A percentile compares a stretch with the other conserved stretches of the same genome.
These are phyloP conservation scores for Drosophila willistoni DNA, from an alignment of 1,140 invertebrate genomes.

Conservation along the genomic window DNA sequence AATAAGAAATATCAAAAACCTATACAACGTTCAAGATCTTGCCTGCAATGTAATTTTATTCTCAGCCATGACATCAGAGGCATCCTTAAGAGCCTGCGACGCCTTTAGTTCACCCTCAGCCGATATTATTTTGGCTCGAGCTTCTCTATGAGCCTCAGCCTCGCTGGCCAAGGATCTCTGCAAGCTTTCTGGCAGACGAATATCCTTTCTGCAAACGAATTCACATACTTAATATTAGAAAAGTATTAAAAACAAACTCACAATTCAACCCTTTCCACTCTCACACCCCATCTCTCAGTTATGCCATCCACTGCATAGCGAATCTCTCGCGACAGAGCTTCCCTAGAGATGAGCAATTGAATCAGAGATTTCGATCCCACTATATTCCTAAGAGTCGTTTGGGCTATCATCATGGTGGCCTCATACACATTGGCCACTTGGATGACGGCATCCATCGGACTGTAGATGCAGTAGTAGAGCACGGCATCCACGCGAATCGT, in stretches of 20 bases:
- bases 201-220: constrained; percentile 89
- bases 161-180: constrained; percentile 94
- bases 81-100: constrained; percentile 93
- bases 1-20: too few relatives aligned
- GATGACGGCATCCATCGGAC: constrained; percentile 91
- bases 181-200: constrained; percentile 91
- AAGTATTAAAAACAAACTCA: constrained; percentile 83
- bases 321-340: constrained; percentile 55
- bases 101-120: constrained; percentile 95
- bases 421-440: constrained; percentile 92
- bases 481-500: constrained; percentile 91
- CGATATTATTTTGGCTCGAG: constrained; percentile 90
- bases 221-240: too few relatives aligned
- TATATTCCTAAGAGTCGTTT: constrained; percentile 87
- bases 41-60: constrained; percentile 95
- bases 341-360: constrained; percentile 85
- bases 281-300: constrained; percentile 93
- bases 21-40: not conserved
- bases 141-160: constrained; percentile 90
- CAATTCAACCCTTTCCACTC: constrained; percentile 97
- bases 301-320: constrained; percentile 52
- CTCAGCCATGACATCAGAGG: constrained; percentile 95
- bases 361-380: constrained; percentile 89
- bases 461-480: constrained; percentile 90
- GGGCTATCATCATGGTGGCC: constrained; percentile 86